A percentile compares a stretch with the other conserved stretches of the same genome.
Evolutionary conservation across 2,888 invertebrate species (phyloP).

Genomic region (Boloria euphrosyne): DNA sequence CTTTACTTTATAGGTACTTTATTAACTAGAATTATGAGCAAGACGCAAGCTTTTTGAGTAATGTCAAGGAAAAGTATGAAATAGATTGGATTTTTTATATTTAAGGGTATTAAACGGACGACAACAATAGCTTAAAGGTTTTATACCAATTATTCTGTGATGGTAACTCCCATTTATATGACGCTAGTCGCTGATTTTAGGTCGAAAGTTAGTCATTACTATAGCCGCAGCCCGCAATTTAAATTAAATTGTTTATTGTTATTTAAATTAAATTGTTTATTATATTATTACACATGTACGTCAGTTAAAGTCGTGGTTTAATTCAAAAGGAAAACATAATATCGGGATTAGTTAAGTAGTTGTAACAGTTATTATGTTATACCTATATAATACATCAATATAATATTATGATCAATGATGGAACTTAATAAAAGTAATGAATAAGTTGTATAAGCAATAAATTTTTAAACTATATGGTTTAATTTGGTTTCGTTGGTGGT

Average conservation of each 20-base stretch:
- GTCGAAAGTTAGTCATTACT: constrained; percentile 5
- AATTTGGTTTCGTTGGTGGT: no score
- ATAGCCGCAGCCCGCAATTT: neutral
- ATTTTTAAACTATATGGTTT: no score
- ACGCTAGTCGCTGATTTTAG: constrained; percentile 6
- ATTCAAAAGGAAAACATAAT: constrained; percentile 26
- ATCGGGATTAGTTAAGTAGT: constrained; percentile 16
- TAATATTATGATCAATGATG: constrained; percentile 6
- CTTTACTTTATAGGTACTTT: no score
- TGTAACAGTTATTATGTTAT: constrained; percentile 19
- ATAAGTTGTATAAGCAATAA: constrained; percentile 1
- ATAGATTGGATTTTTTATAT: no score
- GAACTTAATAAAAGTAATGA: constrained; percentile 4
- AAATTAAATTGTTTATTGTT: no score
- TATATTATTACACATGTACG: constrained; percentile 17
- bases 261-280: no score
- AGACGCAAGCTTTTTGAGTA: no score
- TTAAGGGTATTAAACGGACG: no score
- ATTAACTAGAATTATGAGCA: no score
- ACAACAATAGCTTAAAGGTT: no score
- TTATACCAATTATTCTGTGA: neutral
- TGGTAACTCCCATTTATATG: constrained; percentile 3
- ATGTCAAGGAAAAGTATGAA: no score
- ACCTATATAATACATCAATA: constrained; percentile 5
- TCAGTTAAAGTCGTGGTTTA: constrained; percentile 20